phyloP scores from a whole-genome alignment of 2,888 invertebrate genomes.

The Ommatoiulus sabulosus region DNA sequence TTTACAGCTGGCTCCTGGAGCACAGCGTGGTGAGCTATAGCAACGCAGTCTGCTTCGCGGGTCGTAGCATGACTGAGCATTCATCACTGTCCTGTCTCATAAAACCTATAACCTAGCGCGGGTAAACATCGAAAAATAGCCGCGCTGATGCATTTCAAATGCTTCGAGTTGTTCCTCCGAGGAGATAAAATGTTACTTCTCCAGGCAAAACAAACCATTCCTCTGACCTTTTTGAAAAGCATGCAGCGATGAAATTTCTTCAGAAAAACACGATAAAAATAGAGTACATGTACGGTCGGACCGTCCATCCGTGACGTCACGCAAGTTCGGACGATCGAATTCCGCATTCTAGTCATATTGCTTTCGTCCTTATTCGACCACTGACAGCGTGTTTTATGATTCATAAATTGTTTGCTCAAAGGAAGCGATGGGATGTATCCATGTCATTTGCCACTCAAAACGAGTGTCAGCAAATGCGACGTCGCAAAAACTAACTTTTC shows the following conservation, averaged over 20 bases:
- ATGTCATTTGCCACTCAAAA: no score
- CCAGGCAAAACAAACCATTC: neutral
- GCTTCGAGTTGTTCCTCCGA: neutral
- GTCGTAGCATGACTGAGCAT: conserved; percentile 10
- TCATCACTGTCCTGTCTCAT: neutral
- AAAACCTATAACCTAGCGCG: neutral
- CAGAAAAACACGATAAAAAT: neutral
- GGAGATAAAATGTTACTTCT: neutral
- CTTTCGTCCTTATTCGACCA: neutral
- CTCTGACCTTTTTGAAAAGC: neutral
- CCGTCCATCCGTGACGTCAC: neutral
- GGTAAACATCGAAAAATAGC: neutral
- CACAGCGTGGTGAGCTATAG: neutral
- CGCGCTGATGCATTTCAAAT: neutral
- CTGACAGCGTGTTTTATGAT: neutral
- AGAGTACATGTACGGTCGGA: neutral
- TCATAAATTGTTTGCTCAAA: neutral
- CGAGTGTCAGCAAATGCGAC: no score
- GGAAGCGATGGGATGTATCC: neutral
- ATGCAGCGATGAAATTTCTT: neutral
- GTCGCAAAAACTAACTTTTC: no score
- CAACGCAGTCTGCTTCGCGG: neutral
- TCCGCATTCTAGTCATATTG: neutral
- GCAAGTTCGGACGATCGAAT: neutral
- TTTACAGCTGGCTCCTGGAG: neutral